Evolutionary conservation across 2,888 invertebrate genomes (phyloP), one percentile per base, ranked within the genome.

Genomic region (Palloptera scutellata): DNA sequence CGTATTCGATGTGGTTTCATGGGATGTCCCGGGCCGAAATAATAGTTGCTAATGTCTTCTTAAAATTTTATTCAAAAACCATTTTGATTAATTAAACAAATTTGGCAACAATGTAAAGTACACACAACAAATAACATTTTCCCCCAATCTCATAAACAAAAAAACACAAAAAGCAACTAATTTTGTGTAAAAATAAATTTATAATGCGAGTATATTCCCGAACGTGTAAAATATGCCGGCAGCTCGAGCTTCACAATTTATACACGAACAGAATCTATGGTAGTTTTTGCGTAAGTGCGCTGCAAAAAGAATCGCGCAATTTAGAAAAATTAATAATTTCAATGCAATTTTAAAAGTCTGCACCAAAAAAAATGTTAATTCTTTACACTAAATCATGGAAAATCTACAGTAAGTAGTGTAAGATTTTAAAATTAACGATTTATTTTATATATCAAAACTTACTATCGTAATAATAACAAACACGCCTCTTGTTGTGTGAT

Each of bases 1-100:
- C 98, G 93, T 90, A 99, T 99, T 75, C 99, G 92, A 85, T 99
- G 99, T 1, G 99, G 99, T 85, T 99, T 99, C 99, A 99, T 99
- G 41, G 98, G 99, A 88, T 99, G 99, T 9, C 98, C 98, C 86
- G 98, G 98, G 15, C 99, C 99, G 91, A 99, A 99, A 84, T 99
- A 98, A 85, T 98, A 99, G 86, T 99, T 99, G 15, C 98, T 98
- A 81, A 99, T 97, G 86, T 99, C 98, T 87, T 97, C 97, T 97
- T 80, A 76, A 88, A 87, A n/a, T n/a, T n/a, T n/a, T n/a, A 70
- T 67, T 65, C 64, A 67, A 74, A 64, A n/a, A n/a, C 20, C 54
- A 64, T 61, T 41, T 62, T 45, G 13, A 9, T 43, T n/a, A n/a
- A n/a, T n/a, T n/a, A n/a, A n/a, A n/a, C n/a, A n/a, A n/a, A n/a